Conservation (phyloP, 2,797 vertebrate genomes). For the Periparus ater region DNA sequence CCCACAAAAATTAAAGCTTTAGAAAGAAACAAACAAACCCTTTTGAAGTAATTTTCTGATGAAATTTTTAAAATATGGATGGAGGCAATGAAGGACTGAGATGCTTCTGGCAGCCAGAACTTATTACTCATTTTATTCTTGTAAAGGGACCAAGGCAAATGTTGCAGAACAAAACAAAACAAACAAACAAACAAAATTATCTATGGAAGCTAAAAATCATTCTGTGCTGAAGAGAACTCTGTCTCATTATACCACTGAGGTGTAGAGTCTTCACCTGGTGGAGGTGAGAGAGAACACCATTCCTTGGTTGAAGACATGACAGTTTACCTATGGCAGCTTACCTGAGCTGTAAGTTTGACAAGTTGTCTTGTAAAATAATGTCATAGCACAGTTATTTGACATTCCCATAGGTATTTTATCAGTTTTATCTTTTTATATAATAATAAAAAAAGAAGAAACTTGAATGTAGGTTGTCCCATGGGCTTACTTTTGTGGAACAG, state of each 20-base stretch:
- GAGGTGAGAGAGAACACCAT: neutral
- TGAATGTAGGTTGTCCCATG: neutral
- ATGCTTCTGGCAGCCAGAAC: neutral
- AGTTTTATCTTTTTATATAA: neutral
- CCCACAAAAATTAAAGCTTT: neutral
- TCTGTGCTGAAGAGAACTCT: neutral
- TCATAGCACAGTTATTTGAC: conserved; percentile 3
- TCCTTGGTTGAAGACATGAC: neutral
- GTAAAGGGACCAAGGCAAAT: neutral
- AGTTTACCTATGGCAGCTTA: neutral
- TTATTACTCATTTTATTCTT: neutral
- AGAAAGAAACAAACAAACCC: neutral
- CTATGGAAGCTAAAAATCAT: neutral
- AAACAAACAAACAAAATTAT: neutral
- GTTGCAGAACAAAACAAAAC: neutral
- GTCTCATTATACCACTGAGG: neutral
- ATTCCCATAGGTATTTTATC: conserved; percentile 11
- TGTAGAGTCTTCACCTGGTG: neutral
- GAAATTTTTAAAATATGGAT: neutral
- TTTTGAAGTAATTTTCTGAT: neutral
- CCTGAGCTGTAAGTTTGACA: neutral
- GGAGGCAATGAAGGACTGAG: neutral
- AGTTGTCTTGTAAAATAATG: conserved; percentile 29
- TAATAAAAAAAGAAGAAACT: neutral
- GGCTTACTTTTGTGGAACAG: conserved; percentile 21